Evolutionary conservation across 2,113 vertebrate genomes (phyloP), one percentile per base, ranked within the genome.

Genomic region (Lonchura striata): DNA sequence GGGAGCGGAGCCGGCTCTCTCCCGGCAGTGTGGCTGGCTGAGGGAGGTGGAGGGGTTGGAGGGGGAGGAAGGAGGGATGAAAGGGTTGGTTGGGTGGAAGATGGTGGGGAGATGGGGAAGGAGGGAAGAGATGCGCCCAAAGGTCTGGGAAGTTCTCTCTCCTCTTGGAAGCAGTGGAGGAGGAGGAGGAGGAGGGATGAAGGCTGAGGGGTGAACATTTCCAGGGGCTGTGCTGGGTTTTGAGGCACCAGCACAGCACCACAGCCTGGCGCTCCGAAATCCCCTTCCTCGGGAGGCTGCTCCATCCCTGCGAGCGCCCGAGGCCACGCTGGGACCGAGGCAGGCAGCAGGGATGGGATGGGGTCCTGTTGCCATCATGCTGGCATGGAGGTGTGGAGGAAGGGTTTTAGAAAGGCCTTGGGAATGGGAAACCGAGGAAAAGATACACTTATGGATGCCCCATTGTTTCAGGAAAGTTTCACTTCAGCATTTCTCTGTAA

Each of bases 1-100:
- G 97, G 97, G 97, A 98, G 71, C 47, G 49, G 52, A 65, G 95
- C 92, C 57, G 95, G 97, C 97, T 82, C 97, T 96, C 95, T 85
- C 25, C 95, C 39, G 11, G 95, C 97, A 90, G 80, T 44, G 90
- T 76, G 90, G 75, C 94, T 87, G 94, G 90, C 16, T 20, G 72
- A 75, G 94, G 90, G 90, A 76, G 86, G 65, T 31, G 70, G 13
- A 46, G 86, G 61, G 52, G 42, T 4, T 47, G 85, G 50, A 72
- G 47, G 60, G 79, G 77, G 53, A 44, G 82, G 65, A 63, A 63
- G 12, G 70, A n/a, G 88, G 72, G 56, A 93, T 91, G 93, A 61
- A 96, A 94, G 91, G 85, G 82, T 20, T 95, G 72, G 80, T 35
- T 90, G 69, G 74, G 83, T 74, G 14, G 39, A 92, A 80, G 77